Conservation (phyloP, 2,888 invertebrate genomes). For the Conops quadrifasciatus region DNA sequence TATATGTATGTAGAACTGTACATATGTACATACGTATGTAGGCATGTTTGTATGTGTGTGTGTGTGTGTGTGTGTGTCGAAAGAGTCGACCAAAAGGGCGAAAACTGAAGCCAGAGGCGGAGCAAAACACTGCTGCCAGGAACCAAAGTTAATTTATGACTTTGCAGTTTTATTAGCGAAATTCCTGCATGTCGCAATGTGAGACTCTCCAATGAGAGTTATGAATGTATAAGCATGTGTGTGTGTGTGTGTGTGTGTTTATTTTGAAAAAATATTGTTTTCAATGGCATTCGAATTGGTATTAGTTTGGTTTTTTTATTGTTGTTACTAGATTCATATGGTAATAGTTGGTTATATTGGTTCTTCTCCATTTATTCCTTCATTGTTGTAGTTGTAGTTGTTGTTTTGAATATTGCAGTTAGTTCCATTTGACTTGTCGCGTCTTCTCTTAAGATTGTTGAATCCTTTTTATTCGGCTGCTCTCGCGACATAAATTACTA, state of each 20-base stretch:
- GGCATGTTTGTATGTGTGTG: constrained; percentile 22
- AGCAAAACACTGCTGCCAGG: constrained; percentile 33
- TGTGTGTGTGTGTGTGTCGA: constrained; percentile 8
- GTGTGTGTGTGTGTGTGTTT: constrained; percentile 32
- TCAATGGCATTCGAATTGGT: constrained; percentile 33
- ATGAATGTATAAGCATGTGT: constrained; percentile 39
- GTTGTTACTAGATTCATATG: neutral
- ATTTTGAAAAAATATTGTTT: constrained; percentile 33
- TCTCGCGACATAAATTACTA: neutral
- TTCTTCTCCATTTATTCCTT: neutral
- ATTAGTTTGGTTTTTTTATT: constrained; percentile 2
- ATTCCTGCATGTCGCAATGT: constrained; percentile 52
- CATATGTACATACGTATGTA: too few relatives aligned
- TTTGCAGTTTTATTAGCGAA: constrained; percentile 65
- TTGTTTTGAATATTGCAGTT: constrained; percentile 8
- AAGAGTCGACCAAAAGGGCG: neutral
- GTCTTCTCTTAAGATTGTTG: neutral
- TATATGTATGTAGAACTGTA: neutral
- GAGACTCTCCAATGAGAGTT: too few relatives aligned
- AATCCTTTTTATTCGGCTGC: constrained; percentile 1
- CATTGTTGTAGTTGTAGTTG: constrained; percentile 11
- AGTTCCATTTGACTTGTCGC: constrained; percentile 26
- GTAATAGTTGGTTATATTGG: constrained; percentile 8
- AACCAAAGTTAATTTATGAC: constrained; percentile 57
- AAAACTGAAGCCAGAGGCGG: too few relatives aligned